Conservation (phyloP, 2,113 vertebrate genomes). For the Misgurnus mizolepis region DNA sequence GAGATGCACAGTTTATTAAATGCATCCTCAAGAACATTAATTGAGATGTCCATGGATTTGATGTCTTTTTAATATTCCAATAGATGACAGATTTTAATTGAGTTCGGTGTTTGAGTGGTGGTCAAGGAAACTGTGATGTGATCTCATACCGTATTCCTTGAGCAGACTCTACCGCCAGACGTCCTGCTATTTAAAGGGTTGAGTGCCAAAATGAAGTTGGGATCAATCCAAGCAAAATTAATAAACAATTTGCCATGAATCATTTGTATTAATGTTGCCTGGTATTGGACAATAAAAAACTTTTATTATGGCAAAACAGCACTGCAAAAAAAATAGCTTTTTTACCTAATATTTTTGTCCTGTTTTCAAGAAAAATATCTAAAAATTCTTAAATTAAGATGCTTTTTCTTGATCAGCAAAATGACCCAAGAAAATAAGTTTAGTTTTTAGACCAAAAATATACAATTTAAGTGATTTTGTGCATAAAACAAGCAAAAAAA, state of each 20-base stretch:
- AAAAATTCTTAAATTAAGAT: too few species aligned
- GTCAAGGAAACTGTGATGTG: neutral
- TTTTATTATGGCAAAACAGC: neutral
- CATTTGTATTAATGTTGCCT: neutral
- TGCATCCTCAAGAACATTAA: neutral
- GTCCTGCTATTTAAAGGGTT: constrained; percentile 19
- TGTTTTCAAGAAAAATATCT: too few species aligned
- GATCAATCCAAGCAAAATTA: constrained; percentile 22
- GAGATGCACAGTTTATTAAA: neutral
- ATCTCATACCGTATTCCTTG: neutral
- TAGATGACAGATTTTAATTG: constrained; percentile 39
- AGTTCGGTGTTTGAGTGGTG: constrained; percentile 16
- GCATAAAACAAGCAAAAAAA: too few species aligned
- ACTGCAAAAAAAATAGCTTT: neutral
- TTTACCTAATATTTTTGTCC: too few species aligned
- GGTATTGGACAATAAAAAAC: neutral
- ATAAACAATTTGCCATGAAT: constrained; percentile 19
- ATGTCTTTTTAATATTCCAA: constrained; percentile 44
- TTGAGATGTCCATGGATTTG: constrained; percentile 13
- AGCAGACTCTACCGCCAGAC: constrained; percentile 19
- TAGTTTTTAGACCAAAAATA: too few species aligned
- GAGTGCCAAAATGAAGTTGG: constrained; percentile 25
- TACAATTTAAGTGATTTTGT: too few species aligned
- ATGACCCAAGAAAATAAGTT: too few species aligned
- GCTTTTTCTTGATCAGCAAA: too few species aligned